Conservation (phyloP, 2,888 invertebrate genomes). For the Ferrisia virgata region DNA sequence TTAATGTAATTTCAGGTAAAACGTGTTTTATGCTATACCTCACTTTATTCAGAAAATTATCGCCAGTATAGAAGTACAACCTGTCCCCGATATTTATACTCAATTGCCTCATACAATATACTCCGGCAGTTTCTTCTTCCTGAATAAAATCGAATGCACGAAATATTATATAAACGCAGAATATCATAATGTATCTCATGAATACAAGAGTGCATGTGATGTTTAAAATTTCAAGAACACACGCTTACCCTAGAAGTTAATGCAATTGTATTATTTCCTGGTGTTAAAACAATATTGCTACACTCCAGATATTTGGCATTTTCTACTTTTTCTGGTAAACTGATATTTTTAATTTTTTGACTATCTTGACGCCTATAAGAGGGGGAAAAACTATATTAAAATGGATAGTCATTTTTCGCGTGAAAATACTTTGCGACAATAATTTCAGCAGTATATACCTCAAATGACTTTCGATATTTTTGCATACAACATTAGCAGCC, state of each 20-base stretch:
- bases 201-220: slow-evolving; percentile 50
- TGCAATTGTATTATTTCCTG: slow-evolving; percentile 55
- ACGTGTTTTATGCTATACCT: slow-evolving; percentile 57
- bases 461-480: slow-evolving; percentile 57
- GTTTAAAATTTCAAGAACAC: neutral
- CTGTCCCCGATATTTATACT: slow-evolving; percentile 64
- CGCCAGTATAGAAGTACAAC: slow-evolving; percentile 63
- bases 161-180: slow-evolving; percentile 26
- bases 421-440: neutral
- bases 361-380: slow-evolving; percentile 55
- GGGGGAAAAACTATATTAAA: too few species aligned
- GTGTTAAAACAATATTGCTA: slow-evolving; percentile 52
- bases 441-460: slow-evolving; percentile 51
- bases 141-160: slow-evolving; percentile 51
- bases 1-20: slow-evolving; percentile 10
- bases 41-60: slow-evolving; percentile 62
- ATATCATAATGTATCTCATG: too few species aligned
- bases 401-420: slow-evolving; percentile 15
- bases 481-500: slow-evolving; percentile 70
- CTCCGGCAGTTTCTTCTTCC: slow-evolving; percentile 63
- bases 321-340: slow-evolving; percentile 64
- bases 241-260: slow-evolving; percentile 54
- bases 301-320: slow-evolving; percentile 60
- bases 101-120: slow-evolving; percentile 69
- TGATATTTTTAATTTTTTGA: slow-evolving; percentile 59